Evolutionary conservation across 2,113 vertebrate genomes (phyloP).

Genomic region (Syngnathoides biaculeatus): DNA sequence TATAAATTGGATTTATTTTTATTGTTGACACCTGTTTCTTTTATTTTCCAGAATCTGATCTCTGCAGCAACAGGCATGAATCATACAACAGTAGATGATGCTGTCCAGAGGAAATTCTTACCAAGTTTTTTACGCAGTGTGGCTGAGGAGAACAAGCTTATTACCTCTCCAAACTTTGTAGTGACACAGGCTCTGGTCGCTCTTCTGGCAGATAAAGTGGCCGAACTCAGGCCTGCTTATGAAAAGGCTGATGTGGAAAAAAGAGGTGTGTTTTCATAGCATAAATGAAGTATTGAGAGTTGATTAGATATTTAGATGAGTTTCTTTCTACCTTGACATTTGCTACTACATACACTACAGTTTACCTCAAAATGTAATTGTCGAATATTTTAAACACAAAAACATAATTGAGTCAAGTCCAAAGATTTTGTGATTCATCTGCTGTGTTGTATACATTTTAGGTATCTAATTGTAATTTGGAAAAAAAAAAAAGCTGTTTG

Average conservation of each 20-base stretch:
- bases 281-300: neutral
- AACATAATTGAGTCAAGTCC: neutral
- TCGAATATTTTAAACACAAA: neutral
- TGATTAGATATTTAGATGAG: neutral
- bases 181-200: constrained; percentile 97
- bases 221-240: constrained; percentile 84
- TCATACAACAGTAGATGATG: constrained; percentile 93
- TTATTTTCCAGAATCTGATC: constrained; percentile 85
- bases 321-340: neutral
- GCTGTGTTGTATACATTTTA: neutral
- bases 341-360: neutral
- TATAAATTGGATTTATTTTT: neutral
- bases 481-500: neutral
- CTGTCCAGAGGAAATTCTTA: constrained; percentile 93
- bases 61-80: constrained; percentile 97
- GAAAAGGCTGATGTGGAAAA: constrained; percentile 94
- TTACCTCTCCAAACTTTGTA: constrained; percentile 95
- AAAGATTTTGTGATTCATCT: neutral
- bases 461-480: neutral
- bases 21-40: neutral
- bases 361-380: neutral
- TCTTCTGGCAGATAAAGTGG: constrained; percentile 91
- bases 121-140: constrained; percentile 93
- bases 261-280: constrained; percentile 77
- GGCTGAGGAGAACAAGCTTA: constrained; percentile 94